A percentile compares a stretch with the other conserved stretches of the same genome.
Evolutionary conservation across 1,140 invertebrate species (phyloP).

Genomic region (Stegodyphus mimosarum): DNA sequence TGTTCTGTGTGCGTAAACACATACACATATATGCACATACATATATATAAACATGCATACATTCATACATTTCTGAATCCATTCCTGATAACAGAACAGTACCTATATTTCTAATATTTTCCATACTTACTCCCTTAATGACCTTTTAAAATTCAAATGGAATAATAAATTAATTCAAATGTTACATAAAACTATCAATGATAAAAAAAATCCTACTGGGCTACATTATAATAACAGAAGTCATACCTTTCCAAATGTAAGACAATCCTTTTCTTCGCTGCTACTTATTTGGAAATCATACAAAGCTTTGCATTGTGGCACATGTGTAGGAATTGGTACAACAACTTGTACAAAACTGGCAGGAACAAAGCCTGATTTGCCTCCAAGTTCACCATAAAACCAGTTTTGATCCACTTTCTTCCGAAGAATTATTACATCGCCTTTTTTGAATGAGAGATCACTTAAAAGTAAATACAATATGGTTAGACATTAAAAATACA

Average conservation of each 20-base stretch:
- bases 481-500: not conserved
- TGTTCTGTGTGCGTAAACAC: no score
- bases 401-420: slow-evolving; percentile 90
- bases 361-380: slow-evolving; percentile 85
- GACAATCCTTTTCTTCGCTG: slow-evolving; percentile 87
- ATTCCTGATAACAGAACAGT: no score
- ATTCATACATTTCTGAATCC: no score
- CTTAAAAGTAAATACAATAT: slow-evolving; percentile 69
- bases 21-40: no score
- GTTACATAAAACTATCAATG: no score
- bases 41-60: no score
- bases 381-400: slow-evolving; percentile 87
- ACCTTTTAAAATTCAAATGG: no score
- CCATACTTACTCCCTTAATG: no score
- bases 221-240: no score
- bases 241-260: slow-evolving; percentile 88
- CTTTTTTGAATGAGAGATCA: slow-evolving; percentile 90
- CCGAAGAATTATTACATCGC: slow-evolving; percentile 82
- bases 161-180: no score
- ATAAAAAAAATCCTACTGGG: no score
- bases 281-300: slow-evolving; percentile 92
- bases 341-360: slow-evolving; percentile 86
- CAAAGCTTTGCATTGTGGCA: slow-evolving; percentile 89
- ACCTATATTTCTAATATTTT: no score
- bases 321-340: slow-evolving; percentile 68